phyloP scores from a whole-genome alignment of 2,113 vertebrate genomes.

The Crocuta crocuta region DNA sequence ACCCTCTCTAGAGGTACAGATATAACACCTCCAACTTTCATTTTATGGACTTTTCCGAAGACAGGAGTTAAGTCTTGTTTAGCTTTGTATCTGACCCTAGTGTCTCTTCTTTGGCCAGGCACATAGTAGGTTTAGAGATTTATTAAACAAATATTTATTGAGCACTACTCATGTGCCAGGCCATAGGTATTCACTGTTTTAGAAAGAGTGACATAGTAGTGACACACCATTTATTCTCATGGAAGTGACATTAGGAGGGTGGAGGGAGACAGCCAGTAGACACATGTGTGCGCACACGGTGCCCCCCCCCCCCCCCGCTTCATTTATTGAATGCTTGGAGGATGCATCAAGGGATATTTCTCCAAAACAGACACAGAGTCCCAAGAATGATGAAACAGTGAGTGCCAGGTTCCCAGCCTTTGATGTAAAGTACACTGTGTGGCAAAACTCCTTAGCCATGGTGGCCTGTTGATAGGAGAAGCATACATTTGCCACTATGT shows the following conservation, averaged over 20 bases:
- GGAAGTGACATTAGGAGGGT: not conserved
- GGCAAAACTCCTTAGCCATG: not conserved
- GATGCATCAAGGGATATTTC: not conserved
- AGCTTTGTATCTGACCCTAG: not conserved
- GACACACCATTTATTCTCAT: not conserved
- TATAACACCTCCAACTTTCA: not conserved
- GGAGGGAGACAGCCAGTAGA: not conserved
- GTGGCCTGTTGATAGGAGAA: not conserved
- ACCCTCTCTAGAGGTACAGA: not conserved
- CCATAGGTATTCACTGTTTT: not conserved
- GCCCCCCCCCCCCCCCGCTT: too few relatives aligned
- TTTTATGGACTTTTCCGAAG: not conserved
- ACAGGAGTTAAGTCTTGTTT: not conserved
- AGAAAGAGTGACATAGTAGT: too few relatives aligned
- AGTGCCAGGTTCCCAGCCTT: too few relatives aligned
- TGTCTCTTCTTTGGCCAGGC: not conserved
- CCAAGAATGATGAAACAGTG: too few relatives aligned
- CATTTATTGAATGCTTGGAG: not conserved
- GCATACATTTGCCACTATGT: rapidly evolving
- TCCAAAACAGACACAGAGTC: not conserved
- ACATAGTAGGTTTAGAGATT: not conserved
- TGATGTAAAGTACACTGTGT: not conserved
- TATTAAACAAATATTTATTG: not conserved
- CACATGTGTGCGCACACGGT: not conserved
- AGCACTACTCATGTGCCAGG: not conserved